Evolutionary conservation across 1,140 invertebrate species (phyloP), one percentile per base, ranked within the genome.

Genomic region (Spodoptera litura): DNA sequence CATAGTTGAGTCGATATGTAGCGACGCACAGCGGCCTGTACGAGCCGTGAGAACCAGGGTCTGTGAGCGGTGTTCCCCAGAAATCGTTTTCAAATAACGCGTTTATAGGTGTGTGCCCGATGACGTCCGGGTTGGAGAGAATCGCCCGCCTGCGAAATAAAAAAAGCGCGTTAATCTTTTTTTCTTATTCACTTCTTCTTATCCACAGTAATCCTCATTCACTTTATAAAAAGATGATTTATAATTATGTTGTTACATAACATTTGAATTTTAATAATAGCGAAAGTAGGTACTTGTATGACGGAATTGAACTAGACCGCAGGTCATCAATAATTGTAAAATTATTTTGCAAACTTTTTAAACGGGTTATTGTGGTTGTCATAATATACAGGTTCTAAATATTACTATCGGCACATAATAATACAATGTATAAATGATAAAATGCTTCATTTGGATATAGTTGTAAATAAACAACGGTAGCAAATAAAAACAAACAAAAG

Each of bases 21-120:
- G 99, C 96, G 78, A 99, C 98, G 88, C 98, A 98, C 82, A 99
- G 95, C 31, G 98, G 98, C 75, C 98, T 96, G 92, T 99, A 99
- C 13, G 98, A 99, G 93, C 99, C 99, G 95, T 99, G 98, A 0
- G 98, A 98, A 27, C 97, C 97, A 80, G 96, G 96, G 89, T 98
- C 97, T 51, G 95, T 96, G 81, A 99, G 93, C 44, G 98, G 97
- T 20, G 98, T 99, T 61, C 98, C 98, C 98, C 98, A 99, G 94
- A 98, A 99, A 93, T 99, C 98, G 92, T 99, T 97, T 87, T 96
- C 95, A 80, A 98, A 96, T 81, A 97, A 95, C 72, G 95, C 95
- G 95, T 96, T 96, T 95, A 97, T 96, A 64, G 97, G 96, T 20
- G 97, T 97, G 76, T 95, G 96, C 59, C 97, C 96, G 81, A 97